Evolutionary conservation across 2,113 vertebrate species (phyloP), one percentile per base, ranked within the genome.

Genomic region (Nothocercus julius): DNA sequence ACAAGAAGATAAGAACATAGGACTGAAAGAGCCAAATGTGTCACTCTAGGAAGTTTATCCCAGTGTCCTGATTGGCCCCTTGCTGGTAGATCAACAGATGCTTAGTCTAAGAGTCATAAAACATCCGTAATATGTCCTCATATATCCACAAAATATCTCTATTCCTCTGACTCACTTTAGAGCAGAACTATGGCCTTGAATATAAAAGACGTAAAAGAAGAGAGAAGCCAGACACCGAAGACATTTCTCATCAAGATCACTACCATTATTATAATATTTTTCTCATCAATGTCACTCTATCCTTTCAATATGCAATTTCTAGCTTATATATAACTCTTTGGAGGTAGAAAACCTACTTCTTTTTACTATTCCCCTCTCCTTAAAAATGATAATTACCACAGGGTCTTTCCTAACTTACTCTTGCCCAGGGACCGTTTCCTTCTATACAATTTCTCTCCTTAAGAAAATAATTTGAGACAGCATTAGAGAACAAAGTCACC

Each of bases 11-110:
- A 69, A 64, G 12, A 12, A 42, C 4, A 5, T 51, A 11, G 42
- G 62, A 75, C 47, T 16, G 54, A 59, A 63, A 63, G 42, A 19
- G 19, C 2, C n/a, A 28, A 0, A 0, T 25, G n/a, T 59, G 30
- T 49, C 44, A 34, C 8, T 34, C 18, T 27, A 40, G 28, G 12
- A 70, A 79, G 34, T 56, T 70, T 44, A 69, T 69, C 19, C 25
- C 16, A 34, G 5, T 0, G 3, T 8, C 2, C 5, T 47, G n/a
- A 11, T 59, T 76, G 8, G 6, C 1, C 5, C 40, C 22, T 8
- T 8, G 1, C 62, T 75, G 4, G 1, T 27, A 13, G 22, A 82
- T 49, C 30, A 80, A 25, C 7, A 49, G 30, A 61, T 47, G 38
- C n/a, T 88, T 59, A 59, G 21, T 44, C 16, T 54, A 54, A 59